phyloP scores from a whole-genome alignment of 2,113 vertebrate species.

The Uria aalge region DNA sequence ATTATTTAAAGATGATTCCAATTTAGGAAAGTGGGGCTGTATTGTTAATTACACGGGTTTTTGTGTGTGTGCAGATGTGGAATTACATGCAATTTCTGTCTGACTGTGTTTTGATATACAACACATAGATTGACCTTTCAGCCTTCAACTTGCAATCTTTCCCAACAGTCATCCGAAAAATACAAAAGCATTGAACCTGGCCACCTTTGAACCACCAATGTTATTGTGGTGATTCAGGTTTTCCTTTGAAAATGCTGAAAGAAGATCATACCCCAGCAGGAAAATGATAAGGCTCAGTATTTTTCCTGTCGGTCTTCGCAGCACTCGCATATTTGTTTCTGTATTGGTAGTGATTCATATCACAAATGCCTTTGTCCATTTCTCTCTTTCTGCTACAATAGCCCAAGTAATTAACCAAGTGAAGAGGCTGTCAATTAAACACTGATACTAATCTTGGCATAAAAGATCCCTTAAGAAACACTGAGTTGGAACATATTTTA shows the following conservation, averaged over 20 bases:
- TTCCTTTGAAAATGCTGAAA: conserved; percentile 64
- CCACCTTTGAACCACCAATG: conserved; percentile 9
- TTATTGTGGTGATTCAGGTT: conserved; percentile 47
- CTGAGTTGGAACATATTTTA: conserved; percentile 75
- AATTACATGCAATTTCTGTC: not conserved
- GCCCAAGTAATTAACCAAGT: conserved; percentile 79
- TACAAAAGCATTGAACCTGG: conserved; percentile 32
- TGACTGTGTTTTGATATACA: not conserved
- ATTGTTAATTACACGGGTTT: not conserved
- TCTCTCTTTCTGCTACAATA: conserved; percentile 71
- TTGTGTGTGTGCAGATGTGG: not conserved
- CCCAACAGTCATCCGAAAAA: conserved; percentile 12
- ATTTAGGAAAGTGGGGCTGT: not conserved
- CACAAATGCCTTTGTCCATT: conserved; percentile 77
- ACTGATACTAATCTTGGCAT: conserved; percentile 84
- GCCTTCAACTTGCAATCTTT: conserved; percentile 40
- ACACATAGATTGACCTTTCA: conserved; percentile 1
- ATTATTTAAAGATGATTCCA: not conserved
- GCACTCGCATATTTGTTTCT: conserved; percentile 69
- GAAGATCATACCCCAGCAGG: conserved; percentile 16
- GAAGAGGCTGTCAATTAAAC: conserved; percentile 85
- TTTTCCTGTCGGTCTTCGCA: conserved; percentile 27
- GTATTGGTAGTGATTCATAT: conserved; percentile 78
- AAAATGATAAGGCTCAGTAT: conserved; percentile 31
- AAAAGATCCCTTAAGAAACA: conserved; percentile 78